These are phyloP conservation scores for Steatornis caripensis DNA, from an alignment of 2,113 vertebrate species.

Conservation along the genomic window DNA sequence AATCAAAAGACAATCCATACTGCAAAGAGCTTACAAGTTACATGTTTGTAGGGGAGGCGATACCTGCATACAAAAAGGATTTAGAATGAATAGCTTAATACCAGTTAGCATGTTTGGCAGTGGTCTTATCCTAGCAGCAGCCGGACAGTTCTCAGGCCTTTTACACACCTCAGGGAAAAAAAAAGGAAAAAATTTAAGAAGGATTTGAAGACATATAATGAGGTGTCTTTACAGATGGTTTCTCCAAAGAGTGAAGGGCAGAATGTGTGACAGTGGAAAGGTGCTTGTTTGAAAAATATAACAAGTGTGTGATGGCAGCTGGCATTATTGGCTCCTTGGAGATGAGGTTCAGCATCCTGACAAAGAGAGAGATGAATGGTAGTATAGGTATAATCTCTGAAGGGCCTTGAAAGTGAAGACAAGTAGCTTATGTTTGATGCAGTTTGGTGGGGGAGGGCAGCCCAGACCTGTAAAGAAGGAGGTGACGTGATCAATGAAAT, in stretches of 20 bases:
- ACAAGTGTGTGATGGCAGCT: constrained; percentile 2
- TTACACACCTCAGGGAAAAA: background rate
- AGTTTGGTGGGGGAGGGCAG: background rate
- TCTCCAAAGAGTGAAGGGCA: constrained; percentile 12
- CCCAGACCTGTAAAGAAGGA: background rate
- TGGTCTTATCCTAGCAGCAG: background rate
- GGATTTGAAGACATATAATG: background rate
- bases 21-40: background rate
- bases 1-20: constrained; percentile 34
- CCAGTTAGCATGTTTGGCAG: background rate
- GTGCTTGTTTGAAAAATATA: constrained; percentile 27
- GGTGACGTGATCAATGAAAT: background rate
- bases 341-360: constrained; percentile 17
- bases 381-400: background rate
- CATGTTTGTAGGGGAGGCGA: background rate
- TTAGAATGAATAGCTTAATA: background rate
- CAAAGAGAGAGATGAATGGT: constrained; percentile 25
- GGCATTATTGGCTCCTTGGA: constrained; percentile 25
- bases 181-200: background rate
- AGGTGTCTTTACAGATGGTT: constrained; percentile 9
- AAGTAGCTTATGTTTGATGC: background rate
- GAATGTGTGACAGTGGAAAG: background rate
- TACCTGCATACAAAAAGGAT: constrained; percentile 41
- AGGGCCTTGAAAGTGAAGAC: constrained; percentile 17
- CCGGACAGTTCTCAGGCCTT: background rate